Evolutionary conservation across 2,797 vertebrate genomes (phyloP).

Genomic region (Galaxias olidus): DNA sequence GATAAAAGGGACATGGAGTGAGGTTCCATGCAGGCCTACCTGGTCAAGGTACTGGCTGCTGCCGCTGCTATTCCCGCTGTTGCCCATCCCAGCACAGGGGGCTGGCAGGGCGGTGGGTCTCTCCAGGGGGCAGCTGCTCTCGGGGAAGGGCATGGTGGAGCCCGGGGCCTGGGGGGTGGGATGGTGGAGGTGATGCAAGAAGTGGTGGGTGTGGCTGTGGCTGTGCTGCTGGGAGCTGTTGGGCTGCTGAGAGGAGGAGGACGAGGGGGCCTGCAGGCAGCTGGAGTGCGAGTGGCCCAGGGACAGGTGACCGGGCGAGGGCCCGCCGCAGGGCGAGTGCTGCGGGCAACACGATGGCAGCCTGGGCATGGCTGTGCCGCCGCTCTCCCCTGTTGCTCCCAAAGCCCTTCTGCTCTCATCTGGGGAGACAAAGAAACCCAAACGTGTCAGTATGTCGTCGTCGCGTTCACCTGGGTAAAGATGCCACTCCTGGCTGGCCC

Average conservation of each 20-base stretch:
- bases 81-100: conserved; percentile 82
- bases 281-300: conserved; percentile 87
- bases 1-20: no score
- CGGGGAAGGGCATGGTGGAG: conserved; percentile 83
- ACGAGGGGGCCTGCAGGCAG: conserved; percentile 87
- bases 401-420: conserved; percentile 85
- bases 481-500: conserved; percentile 2
- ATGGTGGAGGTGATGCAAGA: conserved; percentile 90
- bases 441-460: neutral
- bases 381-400: conserved; percentile 76
- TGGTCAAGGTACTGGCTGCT: conserved; percentile 88
- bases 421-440: conserved; percentile 44
- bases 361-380: conserved; percentile 89
- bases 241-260: conserved; percentile 60
- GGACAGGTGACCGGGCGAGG: conserved; percentile 85
- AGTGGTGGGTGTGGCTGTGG: conserved; percentile 85
- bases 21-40: conserved; percentile 65
- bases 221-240: conserved; percentile 73
- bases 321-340: conserved; percentile 92
- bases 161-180: conserved; percentile 84
- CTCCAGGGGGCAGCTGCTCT: conserved; percentile 88
- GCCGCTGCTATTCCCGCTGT: conserved; percentile 72
- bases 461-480: no score
- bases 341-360: conserved; percentile 97
- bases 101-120: conserved; percentile 86